Evolutionary conservation across 1,140 invertebrate species (phyloP).

Genomic region (Drosophila watanabei): DNA sequence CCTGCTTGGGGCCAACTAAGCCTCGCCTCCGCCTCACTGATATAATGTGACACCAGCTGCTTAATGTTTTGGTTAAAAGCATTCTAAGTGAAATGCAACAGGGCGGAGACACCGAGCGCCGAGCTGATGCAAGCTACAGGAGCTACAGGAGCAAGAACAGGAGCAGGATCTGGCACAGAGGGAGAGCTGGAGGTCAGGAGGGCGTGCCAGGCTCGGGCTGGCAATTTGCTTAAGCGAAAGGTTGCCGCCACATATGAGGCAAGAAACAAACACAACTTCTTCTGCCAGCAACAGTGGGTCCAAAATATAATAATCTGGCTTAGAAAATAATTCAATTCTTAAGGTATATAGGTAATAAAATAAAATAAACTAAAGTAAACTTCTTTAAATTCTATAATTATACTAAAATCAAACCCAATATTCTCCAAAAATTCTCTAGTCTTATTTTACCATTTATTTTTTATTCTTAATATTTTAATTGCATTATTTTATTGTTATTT

Average conservation of each 20-base stretch:
- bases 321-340: not conserved
- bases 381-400: too few species aligned
- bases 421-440: not conserved
- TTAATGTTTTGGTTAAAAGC: slow-evolving; percentile 84
- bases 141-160: not conserved
- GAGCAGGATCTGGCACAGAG: not conserved
- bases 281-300: slow-evolving; percentile 12
- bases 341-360: not conserved
- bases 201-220: slow-evolving; percentile 44
- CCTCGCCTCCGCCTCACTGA: slow-evolving; percentile 55
- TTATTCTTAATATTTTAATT: not conserved
- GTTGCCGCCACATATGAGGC: slow-evolving; percentile 37
- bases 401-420: too few species aligned
- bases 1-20: slow-evolving; percentile 21
- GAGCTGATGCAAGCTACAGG: slow-evolving; percentile 21
- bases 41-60: slow-evolving; percentile 83
- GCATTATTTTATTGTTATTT: not conserved
- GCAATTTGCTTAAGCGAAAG: slow-evolving; percentile 80
- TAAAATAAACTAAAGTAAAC: too few species aligned
- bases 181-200: not conserved
- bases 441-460: not conserved
- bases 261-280: slow-evolving; percentile 18
- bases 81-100: slow-evolving; percentile 82
- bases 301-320: not conserved
- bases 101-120: slow-evolving; percentile 28